Evolutionary conservation across 2,113 vertebrate genomes (phyloP), one percentile per base, ranked within the genome.

Genomic region (Oryzias curvinotus): DNA sequence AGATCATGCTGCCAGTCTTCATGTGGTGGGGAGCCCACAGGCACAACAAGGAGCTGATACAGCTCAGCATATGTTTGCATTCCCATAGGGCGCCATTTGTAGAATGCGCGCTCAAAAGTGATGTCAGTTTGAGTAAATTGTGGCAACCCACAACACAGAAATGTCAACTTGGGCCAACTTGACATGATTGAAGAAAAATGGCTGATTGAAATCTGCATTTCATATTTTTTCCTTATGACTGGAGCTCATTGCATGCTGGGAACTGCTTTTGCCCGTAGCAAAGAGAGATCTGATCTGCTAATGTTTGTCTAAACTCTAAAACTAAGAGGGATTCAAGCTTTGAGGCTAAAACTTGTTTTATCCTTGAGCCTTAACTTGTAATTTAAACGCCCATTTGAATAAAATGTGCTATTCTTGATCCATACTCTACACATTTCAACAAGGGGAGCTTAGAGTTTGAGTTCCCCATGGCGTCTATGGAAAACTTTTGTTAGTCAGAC

Each of bases 71-170:
- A 51, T 71, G 30, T 65, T 58, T 78, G 63, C 47, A 57, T 71
- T 76, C 62, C 62, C 58, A 62, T 64, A 64, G 43, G 2, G 26
- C 47, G 55, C 15, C 70, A 60, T 75, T 79, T 79, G 16, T 48
- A 43, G 78, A 71, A 77, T 73, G 1, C 21, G 65, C 69, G 48
- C 52, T 52, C 36, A 44, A 23, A 65, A 21, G 62, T 55, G 56
- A 36, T 36, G 62, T 82, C 51, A 52, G 25, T 67, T 70, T 65
- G 65, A 73, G 75, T 63, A 57, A 81, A 59, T 73, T 66, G 26
- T 56, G 50, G 19, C 56, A 65, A 30, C 6, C 28, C 28, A 46
- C 45, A 46, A 15, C 45, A 46, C 16, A 16, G 16, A 47, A 18
- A 47, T 47, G 45, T 5, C n/a, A 1, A 30, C 28, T 36, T 12